Percentiles rank a stretch among this genome's conserved stretches.
These are phyloP conservation scores for Lateolabrax maculatus DNA, from an alignment of 2,797 vertebrate species.

Conservation along the genomic window DNA sequence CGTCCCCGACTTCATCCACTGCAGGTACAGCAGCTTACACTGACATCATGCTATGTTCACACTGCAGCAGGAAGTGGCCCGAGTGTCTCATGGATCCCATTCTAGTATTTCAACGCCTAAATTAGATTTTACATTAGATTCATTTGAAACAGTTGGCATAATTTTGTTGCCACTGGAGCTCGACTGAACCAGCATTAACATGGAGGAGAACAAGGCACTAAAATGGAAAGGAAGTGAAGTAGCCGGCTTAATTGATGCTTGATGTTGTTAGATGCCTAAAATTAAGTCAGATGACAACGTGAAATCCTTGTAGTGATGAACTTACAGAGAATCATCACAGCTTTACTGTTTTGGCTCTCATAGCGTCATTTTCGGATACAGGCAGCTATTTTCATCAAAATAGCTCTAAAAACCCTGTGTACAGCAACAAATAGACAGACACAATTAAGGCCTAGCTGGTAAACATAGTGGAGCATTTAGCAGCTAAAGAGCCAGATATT, in stretches of 20 bases:
- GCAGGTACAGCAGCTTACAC: conserved; percentile 86
- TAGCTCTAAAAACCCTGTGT: too few species aligned
- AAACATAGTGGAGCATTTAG: not conserved
- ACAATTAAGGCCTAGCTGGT: not conserved
- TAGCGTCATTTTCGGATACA: too few species aligned
- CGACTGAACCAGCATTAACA: conserved; percentile 35
- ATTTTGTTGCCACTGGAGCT: conserved; percentile 28
- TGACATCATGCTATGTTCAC: not conserved
- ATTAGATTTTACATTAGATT: conserved; percentile 22
- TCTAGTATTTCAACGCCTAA: not conserved
- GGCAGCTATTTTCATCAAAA: too few species aligned
- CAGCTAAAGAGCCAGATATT: not conserved
- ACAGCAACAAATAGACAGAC: not conserved
- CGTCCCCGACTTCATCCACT: conserved; percentile 98
- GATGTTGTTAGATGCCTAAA: conserved; percentile 40
- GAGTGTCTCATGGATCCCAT: not conserved
- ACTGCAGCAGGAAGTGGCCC: not conserved
- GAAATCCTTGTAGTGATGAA: too few species aligned
- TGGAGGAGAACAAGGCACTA: conserved; percentile 2
- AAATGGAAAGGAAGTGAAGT: conserved; percentile 59
- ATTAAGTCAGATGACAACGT: conserved; percentile 39
- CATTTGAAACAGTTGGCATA: conserved; percentile 15
- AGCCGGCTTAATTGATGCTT: conserved; percentile 49
- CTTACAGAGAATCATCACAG: too few species aligned
- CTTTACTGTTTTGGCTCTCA: too few species aligned